A percentile compares a stretch with the other conserved stretches of the same genome.
phyloP scores from a whole-genome alignment of 2,797 vertebrate genomes.

The Chrosomus eos region DNA sequence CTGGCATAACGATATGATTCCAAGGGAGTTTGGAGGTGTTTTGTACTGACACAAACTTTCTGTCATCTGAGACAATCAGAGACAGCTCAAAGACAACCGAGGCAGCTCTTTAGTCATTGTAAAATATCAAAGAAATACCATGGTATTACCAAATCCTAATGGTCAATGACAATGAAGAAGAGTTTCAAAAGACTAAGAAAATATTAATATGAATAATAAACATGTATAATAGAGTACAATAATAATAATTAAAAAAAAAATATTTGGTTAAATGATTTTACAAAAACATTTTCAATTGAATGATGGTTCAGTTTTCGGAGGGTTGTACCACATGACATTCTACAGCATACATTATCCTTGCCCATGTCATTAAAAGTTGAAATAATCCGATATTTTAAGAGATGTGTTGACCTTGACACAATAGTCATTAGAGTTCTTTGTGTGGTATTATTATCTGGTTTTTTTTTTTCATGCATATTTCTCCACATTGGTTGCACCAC shows the following conservation, averaged over 20 bases:
- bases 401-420: neutral
- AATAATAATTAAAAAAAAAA: neutral
- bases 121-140: neutral
- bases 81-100: neutral
- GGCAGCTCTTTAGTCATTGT: neutral
- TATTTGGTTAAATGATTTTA: neutral
- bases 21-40: constrained; percentile 13
- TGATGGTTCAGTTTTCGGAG: neutral
- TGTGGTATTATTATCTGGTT: neutral
- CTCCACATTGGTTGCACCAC: neutral
- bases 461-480: neutral
- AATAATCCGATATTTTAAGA: neutral
- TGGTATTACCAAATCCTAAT: neutral
- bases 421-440: neutral
- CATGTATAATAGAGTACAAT: too few relatives aligned
- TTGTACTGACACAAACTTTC: neutral
- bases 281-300: neutral
- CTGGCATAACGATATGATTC: neutral
- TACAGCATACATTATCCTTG: neutral
- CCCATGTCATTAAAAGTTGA: neutral
- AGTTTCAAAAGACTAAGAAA: neutral
- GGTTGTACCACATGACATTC: neutral
- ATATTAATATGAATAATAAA: neutral
- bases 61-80: neutral
- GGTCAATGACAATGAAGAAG: neutral